Conservation (phyloP, 2,797 vertebrate genomes). For the Catostomus latipinnis region DNA sequence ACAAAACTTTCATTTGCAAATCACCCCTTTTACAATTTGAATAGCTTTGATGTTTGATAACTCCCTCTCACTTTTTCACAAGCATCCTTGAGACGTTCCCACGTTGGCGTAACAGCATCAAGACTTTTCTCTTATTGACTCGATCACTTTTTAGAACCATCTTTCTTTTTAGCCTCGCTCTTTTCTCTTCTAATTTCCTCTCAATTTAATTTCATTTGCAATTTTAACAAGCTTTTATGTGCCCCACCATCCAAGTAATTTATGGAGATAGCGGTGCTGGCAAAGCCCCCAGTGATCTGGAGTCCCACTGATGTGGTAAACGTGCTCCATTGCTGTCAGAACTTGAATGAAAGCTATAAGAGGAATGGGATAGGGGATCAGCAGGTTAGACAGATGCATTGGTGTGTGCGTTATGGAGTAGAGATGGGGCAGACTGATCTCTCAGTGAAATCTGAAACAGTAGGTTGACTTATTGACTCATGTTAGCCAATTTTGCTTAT, state of each 20-base stretch:
- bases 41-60: slow-evolving; percentile 55
- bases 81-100: slow-evolving; percentile 43
- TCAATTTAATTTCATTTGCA: slow-evolving; percentile 72
- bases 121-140: slow-evolving; percentile 44
- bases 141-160: slow-evolving; percentile 34
- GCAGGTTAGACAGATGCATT: slow-evolving; percentile 11
- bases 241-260: slow-evolving; percentile 77
- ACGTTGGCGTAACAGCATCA: slow-evolving; percentile 51
- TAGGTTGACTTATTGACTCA: no score
- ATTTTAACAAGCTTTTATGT: slow-evolving; percentile 78
- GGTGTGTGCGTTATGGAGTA: slow-evolving; percentile 28
- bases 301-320: slow-evolving; percentile 59
- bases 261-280: slow-evolving; percentile 76
- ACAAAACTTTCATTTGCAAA: slow-evolving; percentile 50
- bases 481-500: background rate
- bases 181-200: slow-evolving; percentile 39
- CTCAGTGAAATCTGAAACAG: slow-evolving; percentile 7
- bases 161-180: slow-evolving; percentile 36
- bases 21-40: slow-evolving; percentile 43
- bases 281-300: slow-evolving; percentile 65
- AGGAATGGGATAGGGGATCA: slow-evolving; percentile 24
- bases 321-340: slow-evolving; percentile 51
- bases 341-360: slow-evolving; percentile 47
- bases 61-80: slow-evolving; percentile 21
- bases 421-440: background rate